phyloP scores from a whole-genome alignment of 2,113 vertebrate species.

The Otis tarda region DNA sequence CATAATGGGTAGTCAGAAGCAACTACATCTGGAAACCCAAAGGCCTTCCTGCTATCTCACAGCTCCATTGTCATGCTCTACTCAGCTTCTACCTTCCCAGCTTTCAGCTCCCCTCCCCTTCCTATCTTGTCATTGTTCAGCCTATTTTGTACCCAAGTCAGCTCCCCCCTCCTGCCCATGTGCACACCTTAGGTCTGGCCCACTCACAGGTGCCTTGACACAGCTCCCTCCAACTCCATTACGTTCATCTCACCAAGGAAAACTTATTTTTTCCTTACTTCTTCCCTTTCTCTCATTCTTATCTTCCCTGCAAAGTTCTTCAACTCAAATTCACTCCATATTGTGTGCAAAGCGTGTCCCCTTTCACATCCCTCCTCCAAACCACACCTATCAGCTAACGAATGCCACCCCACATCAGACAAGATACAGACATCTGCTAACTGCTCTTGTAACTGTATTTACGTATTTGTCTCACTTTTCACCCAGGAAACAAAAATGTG shows the following conservation, averaged over 20 bases:
- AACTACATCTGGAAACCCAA: not conserved
- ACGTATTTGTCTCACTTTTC: not conserved
- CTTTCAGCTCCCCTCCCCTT: not conserved
- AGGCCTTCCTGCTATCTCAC: not conserved
- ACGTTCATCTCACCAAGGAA: not conserved
- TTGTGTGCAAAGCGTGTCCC: not conserved
- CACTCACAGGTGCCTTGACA: not conserved
- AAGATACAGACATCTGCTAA: not conserved
- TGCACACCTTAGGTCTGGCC: not conserved
- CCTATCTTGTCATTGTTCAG: not conserved
- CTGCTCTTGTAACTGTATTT: not conserved
- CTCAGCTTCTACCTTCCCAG: not conserved
- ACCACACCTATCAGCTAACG: not conserved
- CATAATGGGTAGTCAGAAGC: constrained; percentile 19
- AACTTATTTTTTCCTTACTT: not conserved
- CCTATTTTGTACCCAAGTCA: not conserved
- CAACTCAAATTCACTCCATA: not conserved
- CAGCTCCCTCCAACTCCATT: not conserved
- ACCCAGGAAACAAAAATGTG: not conserved
- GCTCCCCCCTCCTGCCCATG: not conserved
- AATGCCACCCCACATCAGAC: not conserved
- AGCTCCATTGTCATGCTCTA: not conserved
- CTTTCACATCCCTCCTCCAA: not conserved
- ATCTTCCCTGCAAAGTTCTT: not conserved
- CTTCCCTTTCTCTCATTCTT: not conserved